phyloP scores from a whole-genome alignment of 2,888 invertebrate species.

The Pilophorus perplexus region DNA sequence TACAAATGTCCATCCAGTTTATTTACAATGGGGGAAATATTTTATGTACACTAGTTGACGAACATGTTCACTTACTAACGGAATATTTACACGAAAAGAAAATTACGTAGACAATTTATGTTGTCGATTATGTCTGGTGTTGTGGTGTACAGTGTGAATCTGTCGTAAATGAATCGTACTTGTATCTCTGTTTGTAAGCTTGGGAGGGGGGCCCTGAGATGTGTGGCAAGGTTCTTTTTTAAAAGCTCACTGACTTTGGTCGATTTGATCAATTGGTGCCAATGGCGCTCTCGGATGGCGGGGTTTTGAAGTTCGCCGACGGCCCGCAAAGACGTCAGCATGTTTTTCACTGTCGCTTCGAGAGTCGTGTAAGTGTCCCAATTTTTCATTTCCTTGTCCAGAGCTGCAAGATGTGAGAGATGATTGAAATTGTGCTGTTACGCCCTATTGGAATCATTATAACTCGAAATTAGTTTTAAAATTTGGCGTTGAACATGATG shows the following conservation, averaged over 20 bases:
- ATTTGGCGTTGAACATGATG: not conserved
- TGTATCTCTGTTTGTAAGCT: too few relatives aligned
- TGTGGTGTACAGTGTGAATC: too few relatives aligned
- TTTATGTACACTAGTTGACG: too few relatives aligned
- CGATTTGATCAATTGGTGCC: conserved; percentile 94
- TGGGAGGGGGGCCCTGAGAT: too few relatives aligned
- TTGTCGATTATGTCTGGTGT: too few relatives aligned
- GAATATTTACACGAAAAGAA: too few relatives aligned
- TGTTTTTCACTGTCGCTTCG: conserved; percentile 92
- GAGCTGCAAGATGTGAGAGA: conserved; percentile 53
- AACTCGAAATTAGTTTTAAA: not conserved
- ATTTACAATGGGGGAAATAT: too few relatives aligned
- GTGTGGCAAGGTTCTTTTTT: too few relatives aligned
- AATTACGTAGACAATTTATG: too few relatives aligned
- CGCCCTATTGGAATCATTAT: not conserved
- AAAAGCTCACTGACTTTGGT: conserved; percentile 69
- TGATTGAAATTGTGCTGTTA: not conserved
- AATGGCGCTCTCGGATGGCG: conserved; percentile 92
- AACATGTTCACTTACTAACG: too few relatives aligned
- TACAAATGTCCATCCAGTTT: too few relatives aligned
- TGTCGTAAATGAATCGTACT: too few relatives aligned
- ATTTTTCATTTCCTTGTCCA: conserved; percentile 93
- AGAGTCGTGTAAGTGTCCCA: conserved; percentile 90
- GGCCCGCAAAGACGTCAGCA: conserved; percentile 89
- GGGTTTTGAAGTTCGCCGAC: conserved; percentile 95